Evolutionary conservation across 2,113 vertebrate species (phyloP).

Genomic region (Cottus gobio): DNA sequence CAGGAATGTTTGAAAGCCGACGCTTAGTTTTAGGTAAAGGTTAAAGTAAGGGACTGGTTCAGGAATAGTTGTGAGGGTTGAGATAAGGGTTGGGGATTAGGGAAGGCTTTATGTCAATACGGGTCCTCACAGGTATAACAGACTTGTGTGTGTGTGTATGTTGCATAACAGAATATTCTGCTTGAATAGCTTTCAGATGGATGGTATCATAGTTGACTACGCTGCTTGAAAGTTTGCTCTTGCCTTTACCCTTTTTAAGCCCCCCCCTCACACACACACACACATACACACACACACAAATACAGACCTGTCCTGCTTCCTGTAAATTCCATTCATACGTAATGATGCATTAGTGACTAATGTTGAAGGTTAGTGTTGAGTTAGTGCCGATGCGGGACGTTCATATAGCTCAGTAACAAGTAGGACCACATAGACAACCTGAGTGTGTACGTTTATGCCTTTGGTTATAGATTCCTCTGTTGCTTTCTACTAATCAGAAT

Average conservation of each 20-base stretch:
- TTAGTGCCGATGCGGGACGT: slow-evolving; percentile 5
- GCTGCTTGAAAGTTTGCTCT: too few relatives aligned
- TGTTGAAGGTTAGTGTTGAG: slow-evolving; percentile 4
- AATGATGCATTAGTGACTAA: slow-evolving; percentile 31
- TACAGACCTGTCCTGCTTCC: neutral
- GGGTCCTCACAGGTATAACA: neutral
- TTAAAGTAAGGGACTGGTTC: neutral
- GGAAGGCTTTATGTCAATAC: neutral
- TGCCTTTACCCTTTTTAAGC: neutral
- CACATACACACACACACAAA: neutral
- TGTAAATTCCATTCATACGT: slow-evolving; percentile 11
- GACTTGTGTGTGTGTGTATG: neutral
- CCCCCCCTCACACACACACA: neutral
- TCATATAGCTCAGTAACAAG: slow-evolving; percentile 7
- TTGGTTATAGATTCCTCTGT: slow-evolving; percentile 16
- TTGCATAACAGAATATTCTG: slow-evolving; percentile 28
- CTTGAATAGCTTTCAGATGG: neutral
- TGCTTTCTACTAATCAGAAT: neutral
- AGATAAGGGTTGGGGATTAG: neutral
- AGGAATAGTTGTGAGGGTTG: neutral
- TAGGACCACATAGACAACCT: neutral
- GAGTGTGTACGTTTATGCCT: neutral
- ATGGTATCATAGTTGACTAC: too few relatives aligned
- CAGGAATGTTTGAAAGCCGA: neutral
- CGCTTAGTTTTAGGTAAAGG: neutral